Conservation (phyloP, 2,113 vertebrate species). For the Forbesichthys papilliferus region DNA sequence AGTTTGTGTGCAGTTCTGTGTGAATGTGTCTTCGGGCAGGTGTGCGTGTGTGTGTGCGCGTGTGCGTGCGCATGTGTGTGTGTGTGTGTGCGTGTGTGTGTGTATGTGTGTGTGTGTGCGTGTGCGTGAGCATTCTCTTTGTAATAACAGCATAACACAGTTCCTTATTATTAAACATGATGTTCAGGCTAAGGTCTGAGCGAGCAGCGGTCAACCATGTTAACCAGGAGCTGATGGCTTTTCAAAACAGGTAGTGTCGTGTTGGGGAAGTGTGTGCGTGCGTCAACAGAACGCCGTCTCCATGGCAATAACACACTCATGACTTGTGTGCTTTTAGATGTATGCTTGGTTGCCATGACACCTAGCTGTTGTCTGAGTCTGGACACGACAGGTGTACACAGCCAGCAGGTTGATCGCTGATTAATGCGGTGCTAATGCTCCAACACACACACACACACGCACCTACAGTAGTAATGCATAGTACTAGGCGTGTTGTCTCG, state of each 20-base stretch:
- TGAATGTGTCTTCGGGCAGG: neutral
- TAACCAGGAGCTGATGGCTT: conserved; percentile 10
- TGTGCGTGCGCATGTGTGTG: neutral
- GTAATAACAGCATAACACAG: too few relatives aligned
- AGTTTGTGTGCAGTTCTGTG: neutral
- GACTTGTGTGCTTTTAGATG: conserved; percentile 40
- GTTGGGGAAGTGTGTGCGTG: conserved; percentile 31
- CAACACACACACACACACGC: conserved; percentile 26
- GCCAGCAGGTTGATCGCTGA: conserved; percentile 58
- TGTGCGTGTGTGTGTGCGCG: neutral
- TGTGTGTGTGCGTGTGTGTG: neutral
- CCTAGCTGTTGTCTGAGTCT: conserved; percentile 48
- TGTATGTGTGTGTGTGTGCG: neutral
- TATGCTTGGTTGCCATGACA: conserved; percentile 27
- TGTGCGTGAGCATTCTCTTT: neutral
- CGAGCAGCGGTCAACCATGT: conserved; percentile 42
- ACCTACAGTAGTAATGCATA: conserved; percentile 36
- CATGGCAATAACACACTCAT: conserved; percentile 35
- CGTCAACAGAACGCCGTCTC: conserved; percentile 11
- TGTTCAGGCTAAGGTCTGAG: conserved; percentile 43
- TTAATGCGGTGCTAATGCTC: conserved; percentile 48
- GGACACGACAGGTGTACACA: conserved; percentile 51
- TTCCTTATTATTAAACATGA: conserved; percentile 15
- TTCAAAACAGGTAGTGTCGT: neutral
- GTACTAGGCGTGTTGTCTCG: conserved; percentile 52